Base-by-base conservation (phyloP, 2,888 invertebrate genomes). In the Crioceris asparagi region DNA sequence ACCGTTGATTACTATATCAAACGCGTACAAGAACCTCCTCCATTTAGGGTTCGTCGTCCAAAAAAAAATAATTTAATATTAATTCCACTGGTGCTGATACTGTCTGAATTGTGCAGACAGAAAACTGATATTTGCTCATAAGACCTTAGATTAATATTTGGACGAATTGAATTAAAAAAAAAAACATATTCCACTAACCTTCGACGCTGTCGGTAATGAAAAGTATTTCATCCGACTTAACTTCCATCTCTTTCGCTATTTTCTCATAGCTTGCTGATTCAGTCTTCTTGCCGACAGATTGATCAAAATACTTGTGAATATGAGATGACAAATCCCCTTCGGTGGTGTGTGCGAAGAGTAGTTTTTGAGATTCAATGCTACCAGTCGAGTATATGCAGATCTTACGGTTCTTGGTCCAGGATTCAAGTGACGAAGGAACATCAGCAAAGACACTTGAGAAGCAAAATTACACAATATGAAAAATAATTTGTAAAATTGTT, bases 341-440 rank as follows among this genome's bases (percentile, higher is more conserved):
- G 12, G 68, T 65, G 2, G 88, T 79, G 61, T 87, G 70, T 0
- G 71, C 71, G 61, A 94, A 92, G 3, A 94, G 70, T 7, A 93
- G 69, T 58, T 88, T 84, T 62, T 96, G 96, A 10, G 93, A 86
- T 52, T 83, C 80, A 1, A 88, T 77, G 37, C 90, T 91, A 31
- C 93, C 94, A 17, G 92, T 92, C 0, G 94, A 94, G 62, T 87
- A 96, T 43, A 93, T 79, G 57, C 79, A 91, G 32, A 94, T 68
- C 17, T 79, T 82, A 27, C 45, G 45, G 10, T 69, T 64, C 3
- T 74, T 68, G 3, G 71, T 72, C 83, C 92, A 85, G 40, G 70
- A 66, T 55, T 82, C 71, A 31, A 96, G 69, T 1, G 82, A 79
- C 11, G 70, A 68, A 0, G 76, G 70, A 1, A 93, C 92, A 65